Base-by-base conservation (phyloP, 2,113 vertebrate genomes). In the Eurystomus gularis region DNA sequence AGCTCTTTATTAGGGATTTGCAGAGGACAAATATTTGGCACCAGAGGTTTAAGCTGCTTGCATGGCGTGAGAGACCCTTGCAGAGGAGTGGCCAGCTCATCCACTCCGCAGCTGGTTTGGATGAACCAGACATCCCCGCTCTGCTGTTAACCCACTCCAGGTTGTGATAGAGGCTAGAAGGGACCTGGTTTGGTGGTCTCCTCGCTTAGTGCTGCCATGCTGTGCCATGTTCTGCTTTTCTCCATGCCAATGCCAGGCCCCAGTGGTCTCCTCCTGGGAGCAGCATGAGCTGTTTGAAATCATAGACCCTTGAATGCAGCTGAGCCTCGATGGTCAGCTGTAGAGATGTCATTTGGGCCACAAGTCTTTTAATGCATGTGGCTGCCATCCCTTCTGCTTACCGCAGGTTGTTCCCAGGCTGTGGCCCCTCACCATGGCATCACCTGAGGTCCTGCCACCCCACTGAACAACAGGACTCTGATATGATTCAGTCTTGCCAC, bases 21-120 rank as follows among this genome's bases (percentile, higher is more conserved):
- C 72, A 95, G 92, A 94, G 95, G 88, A 84, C 68, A 92, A 96
- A 92, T 96, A 94, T 93, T 94, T 95, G 92, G 80, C 86, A 95
- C 72, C 52, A 82, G 73, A 91, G 39, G 33, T 95, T 96, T 96
- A 88, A 94, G 77, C 86, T 93, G 76, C 76, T 93, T 79, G 83
- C 9, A 16, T 26, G 46, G 73, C 86, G 69, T 54, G 80, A 86
- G 82, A 86, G 86, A 95, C 72, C 90, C 88, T 86, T 11, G 5
- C 35, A 42, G 88, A 96, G 72, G 77, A 91, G 82, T 86, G 60
- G 40, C 71, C 75, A 86, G 55, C 76, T 95, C 51, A 78, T 92
- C 90, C 68, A 0, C 88, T 68, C 69, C 64, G 85, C 88, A 86
- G 82, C 65, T 81, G 77, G 26, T 90, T 65, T 75, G 81, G 66